A percentile compares a stretch with the other conserved stretches of the same genome.
Evolutionary conservation across 2,888 invertebrate species (phyloP).

Genomic region (Malthinus flaveolus): DNA sequence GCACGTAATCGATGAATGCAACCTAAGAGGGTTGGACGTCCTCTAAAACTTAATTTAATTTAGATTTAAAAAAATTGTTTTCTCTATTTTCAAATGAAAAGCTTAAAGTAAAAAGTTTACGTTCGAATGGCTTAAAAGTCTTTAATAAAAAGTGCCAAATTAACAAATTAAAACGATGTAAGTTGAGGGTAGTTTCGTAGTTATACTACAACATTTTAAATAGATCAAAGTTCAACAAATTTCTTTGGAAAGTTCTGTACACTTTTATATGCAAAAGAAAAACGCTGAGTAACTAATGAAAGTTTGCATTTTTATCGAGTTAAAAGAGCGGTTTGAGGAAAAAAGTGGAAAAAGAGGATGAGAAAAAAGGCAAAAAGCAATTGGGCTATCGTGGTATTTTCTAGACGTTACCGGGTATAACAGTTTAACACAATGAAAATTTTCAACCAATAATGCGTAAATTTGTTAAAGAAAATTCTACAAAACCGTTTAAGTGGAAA

Average conservation of each 20-base stretch:
- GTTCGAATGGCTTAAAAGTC: no score
- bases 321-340: slow-evolving; percentile 1
- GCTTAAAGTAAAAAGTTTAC: background rate
- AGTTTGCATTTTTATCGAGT: slow-evolving; percentile 11
- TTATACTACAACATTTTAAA: background rate
- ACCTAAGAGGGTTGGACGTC: background rate
- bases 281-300: slow-evolving; percentile 11
- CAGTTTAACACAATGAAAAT: slow-evolving; percentile 17
- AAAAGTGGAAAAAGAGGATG: slow-evolving; percentile 1
- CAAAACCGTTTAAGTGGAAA: slow-evolving; percentile 20
- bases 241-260: background rate
- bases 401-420: slow-evolving; percentile 15
- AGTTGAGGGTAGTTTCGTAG: slow-evolving; percentile 1
- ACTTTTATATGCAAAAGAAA: slow-evolving; percentile 1
- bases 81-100: no score
- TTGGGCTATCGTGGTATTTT: slow-evolving; percentile 10
- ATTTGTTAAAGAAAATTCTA: slow-evolving; percentile 23
- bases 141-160: background rate
- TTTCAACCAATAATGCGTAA: slow-evolving; percentile 23
- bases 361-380: slow-evolving; percentile 11
- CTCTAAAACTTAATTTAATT: background rate
- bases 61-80: background rate
- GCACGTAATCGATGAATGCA: background rate
- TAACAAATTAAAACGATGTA: background rate
- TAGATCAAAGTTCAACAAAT: slow-evolving; percentile 2